Conservation (phyloP, 2,888 invertebrate species). For the Disparrhopalites patrizii region DNA sequence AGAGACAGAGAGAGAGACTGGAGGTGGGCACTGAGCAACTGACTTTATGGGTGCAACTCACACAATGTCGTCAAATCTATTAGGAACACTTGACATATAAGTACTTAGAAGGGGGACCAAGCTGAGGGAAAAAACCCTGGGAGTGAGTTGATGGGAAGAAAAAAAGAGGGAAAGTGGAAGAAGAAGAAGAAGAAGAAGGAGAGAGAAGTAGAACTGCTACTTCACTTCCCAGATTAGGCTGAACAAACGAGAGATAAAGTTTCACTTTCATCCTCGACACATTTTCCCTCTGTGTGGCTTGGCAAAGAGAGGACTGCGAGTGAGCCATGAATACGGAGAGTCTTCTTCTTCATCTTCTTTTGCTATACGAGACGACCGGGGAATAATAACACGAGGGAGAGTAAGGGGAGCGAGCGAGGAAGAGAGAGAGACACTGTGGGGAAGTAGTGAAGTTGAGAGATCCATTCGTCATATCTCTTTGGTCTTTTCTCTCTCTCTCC, state of each 20-base stretch:
- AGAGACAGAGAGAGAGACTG: background rate
- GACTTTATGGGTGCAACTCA: slow-evolving; percentile 17
- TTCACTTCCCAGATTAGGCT: slow-evolving; percentile 20
- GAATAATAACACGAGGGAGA: slow-evolving; percentile 13
- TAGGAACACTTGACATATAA: slow-evolving; percentile 6
- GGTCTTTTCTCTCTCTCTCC: background rate
- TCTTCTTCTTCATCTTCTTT: too few relatives aligned
- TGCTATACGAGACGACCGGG: slow-evolving; percentile 5
- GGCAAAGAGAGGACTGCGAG: background rate
- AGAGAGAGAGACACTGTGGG: too few relatives aligned
- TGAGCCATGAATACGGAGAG: background rate
- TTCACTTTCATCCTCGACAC: slow-evolving; percentile 26
- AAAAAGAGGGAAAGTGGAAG: too few relatives aligned
- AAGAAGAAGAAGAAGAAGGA: background rate
- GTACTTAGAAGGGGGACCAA: too few relatives aligned
- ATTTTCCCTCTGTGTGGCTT: slow-evolving; percentile 9
- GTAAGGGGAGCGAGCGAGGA: too few relatives aligned
- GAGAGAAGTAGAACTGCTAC: background rate
- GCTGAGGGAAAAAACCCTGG: too few relatives aligned
- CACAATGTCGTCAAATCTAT: slow-evolving; percentile 20
- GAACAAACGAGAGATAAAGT: slow-evolving; percentile 29
- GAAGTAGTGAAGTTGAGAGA: background rate
- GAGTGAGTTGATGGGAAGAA: background rate
- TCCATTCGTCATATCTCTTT: slow-evolving; percentile 16
- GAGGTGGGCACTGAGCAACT: background rate